phyloP scores from a whole-genome alignment of 2,888 invertebrate species.

The Epirrhoe tristata region DNA sequence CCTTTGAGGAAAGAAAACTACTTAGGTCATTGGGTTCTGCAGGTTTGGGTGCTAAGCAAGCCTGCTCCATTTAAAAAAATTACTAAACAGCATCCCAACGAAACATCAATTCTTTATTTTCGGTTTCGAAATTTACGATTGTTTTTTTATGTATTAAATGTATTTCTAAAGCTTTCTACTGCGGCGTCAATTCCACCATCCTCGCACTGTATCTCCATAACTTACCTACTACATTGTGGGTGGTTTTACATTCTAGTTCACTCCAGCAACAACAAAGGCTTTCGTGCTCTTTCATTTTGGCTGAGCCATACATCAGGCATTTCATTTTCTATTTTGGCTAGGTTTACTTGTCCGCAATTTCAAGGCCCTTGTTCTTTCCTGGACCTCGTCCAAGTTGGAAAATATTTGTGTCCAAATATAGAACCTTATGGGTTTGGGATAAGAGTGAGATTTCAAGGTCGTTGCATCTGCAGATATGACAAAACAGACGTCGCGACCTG shows the following conservation, averaged over 20 bases:
- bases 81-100: no score
- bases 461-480: slow-evolving; percentile 16
- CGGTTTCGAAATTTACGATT: no score
- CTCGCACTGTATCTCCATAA: neutral
- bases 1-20: no score
- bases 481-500: slow-evolving; percentile 52
- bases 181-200: no score
- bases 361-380: slow-evolving; percentile 63
- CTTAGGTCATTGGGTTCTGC: no score
- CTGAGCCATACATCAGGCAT: slow-evolving; percentile 20
- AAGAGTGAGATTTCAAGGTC: slow-evolving; percentile 30
- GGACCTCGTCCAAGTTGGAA: slow-evolving; percentile 64
- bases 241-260: neutral
- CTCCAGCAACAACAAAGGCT: neutral
- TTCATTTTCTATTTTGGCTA: slow-evolving; percentile 32
- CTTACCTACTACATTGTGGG: neutral
- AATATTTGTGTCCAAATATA: slow-evolving; percentile 16
- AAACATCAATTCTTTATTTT: no score
- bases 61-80: no score
- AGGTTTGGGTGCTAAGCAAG: no score
- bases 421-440: slow-evolving; percentile 27
- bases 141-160: no score
- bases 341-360: slow-evolving; percentile 37
- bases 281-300: slow-evolving; percentile 24
- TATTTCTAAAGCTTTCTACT: no score